Conservation (phyloP, 2,888 invertebrate species). For the Gasteruption jaculator region DNA sequence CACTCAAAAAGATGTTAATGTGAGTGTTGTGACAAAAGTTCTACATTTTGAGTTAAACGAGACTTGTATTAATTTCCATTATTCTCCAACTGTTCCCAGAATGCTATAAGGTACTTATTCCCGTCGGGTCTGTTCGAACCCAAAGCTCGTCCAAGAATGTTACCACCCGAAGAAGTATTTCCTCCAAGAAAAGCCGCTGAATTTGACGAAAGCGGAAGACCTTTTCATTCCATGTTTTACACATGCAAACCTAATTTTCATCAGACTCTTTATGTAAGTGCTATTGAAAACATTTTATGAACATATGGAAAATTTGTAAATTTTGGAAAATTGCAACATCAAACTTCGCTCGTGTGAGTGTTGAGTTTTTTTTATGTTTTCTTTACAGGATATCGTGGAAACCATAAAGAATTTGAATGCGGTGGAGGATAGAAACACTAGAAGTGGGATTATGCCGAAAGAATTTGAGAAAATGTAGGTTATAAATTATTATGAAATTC, state of each 20-base stretch:
- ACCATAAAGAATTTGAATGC: constrained; percentile 64
- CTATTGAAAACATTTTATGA: constrained; percentile 6
- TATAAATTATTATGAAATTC: constrained; percentile 8
- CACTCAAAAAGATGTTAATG: constrained; percentile 82
- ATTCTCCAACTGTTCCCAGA: constrained; percentile 54
- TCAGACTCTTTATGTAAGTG: constrained; percentile 72
- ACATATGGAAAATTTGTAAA: too few relatives aligned
- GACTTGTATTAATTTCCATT: constrained; percentile 4
- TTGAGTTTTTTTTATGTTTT: constrained; percentile 21
- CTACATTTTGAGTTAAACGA: constrained; percentile 4
- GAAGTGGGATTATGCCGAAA: constrained; percentile 60
- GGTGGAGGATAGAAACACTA: constrained; percentile 68
- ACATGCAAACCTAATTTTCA: constrained; percentile 85
- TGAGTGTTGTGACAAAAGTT: constrained; percentile 45
- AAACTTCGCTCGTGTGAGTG: neutral
- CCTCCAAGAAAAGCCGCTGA: constrained; percentile 81
- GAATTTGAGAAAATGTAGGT: constrained; percentile 59
- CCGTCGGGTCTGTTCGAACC: constrained; percentile 89
- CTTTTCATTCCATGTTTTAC: constrained; percentile 88
- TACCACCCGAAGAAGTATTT: constrained; percentile 83
- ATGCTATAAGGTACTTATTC: constrained; percentile 89
- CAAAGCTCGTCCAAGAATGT: constrained; percentile 84
- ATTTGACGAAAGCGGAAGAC: constrained; percentile 87
- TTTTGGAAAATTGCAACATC: too few relatives aligned
- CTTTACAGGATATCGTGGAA: constrained; percentile 63